Evolutionary conservation across 2,113 vertebrate genomes (phyloP).

Genomic region (Tragelaphus scriptus): DNA sequence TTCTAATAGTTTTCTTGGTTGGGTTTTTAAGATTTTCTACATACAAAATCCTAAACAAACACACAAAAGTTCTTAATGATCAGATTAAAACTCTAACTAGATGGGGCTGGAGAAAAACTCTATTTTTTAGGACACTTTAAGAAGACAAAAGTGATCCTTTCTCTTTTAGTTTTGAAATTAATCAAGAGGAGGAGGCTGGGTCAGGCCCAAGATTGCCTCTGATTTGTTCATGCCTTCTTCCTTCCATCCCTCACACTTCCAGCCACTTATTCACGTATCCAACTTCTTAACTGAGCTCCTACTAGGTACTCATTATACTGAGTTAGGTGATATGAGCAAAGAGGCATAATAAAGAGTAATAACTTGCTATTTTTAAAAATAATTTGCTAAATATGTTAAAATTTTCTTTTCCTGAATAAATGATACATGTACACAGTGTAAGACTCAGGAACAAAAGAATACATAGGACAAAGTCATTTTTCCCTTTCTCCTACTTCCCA

Average conservation of each 20-base stretch:
- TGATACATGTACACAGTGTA: neutral
- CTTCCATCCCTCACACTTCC: neutral
- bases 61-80: neutral
- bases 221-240: neutral
- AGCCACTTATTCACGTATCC: fast-evolving
- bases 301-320: neutral
- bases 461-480: neutral
- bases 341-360: neutral
- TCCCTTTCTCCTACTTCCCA: neutral
- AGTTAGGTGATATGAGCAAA: neutral
- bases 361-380: neutral
- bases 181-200: neutral
- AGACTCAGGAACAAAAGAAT: neutral
- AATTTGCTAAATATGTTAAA: slow-evolving; percentile 25
- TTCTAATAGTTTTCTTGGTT: neutral
- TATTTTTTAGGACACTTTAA: neutral
- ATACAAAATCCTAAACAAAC: neutral
- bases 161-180: neutral
- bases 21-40: neutral
- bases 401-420: neutral
- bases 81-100: neutral
- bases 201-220: neutral
- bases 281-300: neutral
- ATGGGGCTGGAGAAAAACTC: neutral
- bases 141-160: neutral